Evolutionary conservation across 2,113 vertebrate species (phyloP), one percentile per base, ranked within the genome.

Genomic region (Halichoeres trimaculatus): DNA sequence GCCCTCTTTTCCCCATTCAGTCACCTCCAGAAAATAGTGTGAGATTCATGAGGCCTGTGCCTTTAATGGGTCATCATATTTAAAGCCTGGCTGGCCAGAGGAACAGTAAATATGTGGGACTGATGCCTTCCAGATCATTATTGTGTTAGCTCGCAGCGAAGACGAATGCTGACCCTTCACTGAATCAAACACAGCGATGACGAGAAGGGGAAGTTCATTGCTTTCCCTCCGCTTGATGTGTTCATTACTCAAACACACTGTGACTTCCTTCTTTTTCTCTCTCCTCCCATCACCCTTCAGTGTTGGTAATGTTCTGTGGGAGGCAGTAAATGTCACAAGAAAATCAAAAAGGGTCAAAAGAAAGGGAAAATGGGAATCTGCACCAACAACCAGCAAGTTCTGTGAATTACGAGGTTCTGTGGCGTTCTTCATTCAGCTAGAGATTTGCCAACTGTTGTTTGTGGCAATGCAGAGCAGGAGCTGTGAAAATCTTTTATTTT

Each of bases 101-200:
- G 22, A 70, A 41, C 50, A 22, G 74, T 70, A 80, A 84, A 78
- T 86, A 67, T 52, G 30, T 12, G 8, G 13, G 7, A 36, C 63
- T 48, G 77, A 69, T 48, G 19, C 70, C 61, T 40, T 73, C 59
- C 52, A 70, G 60, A 80, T 83, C 71, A 71, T 84, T 83, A 76
- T 76, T 81, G 64, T 73, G 78, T 80, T 71, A 56, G 16, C 51
- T 72, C 56, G 65, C 24, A 8, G 35, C 35, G 26, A 79, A 76
- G 78, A 68, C 16, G 35, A 81, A 71, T 16, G n/a, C 58, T 74
- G 76, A 74, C 66, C 70, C 72, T 23, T 75, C 75, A 56, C 71
- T 90, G 77, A n/a, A 59, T 85, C 74, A 78, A 23, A 69, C 50
- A 22, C 73, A 86, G 72, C 34, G 63, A 89, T 83, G 78, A 57